These are phyloP conservation scores for Bujurquina vittata DNA, from an alignment of 2,113 vertebrate genomes.

Conservation along the genomic window DNA sequence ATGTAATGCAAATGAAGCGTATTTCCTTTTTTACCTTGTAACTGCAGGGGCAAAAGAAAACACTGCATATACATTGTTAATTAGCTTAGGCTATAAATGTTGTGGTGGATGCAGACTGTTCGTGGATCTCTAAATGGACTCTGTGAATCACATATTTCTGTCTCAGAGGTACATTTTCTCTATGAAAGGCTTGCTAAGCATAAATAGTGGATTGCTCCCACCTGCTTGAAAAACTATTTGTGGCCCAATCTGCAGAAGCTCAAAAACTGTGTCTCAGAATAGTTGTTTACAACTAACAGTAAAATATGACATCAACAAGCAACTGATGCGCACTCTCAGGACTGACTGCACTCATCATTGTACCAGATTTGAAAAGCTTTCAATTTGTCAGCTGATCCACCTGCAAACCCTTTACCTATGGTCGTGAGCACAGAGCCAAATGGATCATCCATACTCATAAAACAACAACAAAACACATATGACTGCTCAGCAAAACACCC, in stretches of 20 bases:
- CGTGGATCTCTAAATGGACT: neutral
- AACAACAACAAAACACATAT: too few species aligned
- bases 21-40: neutral
- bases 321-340: neutral
- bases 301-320: neutral
- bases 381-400: neutral
- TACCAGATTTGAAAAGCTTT: neutral
- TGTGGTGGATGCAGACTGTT: neutral
- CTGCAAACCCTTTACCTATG: neutral
- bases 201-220: neutral
- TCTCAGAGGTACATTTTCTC: neutral
- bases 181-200: neutral
- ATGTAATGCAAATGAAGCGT: neutral
- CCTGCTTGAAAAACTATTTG: neutral
- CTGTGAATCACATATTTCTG: neutral
- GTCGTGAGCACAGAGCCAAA: neutral
- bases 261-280: neutral
- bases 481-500: too few species aligned
- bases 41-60: neutral
- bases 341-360: neutral
- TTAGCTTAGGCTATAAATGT: too few species aligned
- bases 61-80: too few species aligned
- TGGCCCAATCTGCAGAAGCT: neutral
- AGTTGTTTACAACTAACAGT: slow-evolving; percentile 1
- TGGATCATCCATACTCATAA: neutral